phyloP scores from a whole-genome alignment of 2,888 invertebrate species.

The Xestia rhomboidea region DNA sequence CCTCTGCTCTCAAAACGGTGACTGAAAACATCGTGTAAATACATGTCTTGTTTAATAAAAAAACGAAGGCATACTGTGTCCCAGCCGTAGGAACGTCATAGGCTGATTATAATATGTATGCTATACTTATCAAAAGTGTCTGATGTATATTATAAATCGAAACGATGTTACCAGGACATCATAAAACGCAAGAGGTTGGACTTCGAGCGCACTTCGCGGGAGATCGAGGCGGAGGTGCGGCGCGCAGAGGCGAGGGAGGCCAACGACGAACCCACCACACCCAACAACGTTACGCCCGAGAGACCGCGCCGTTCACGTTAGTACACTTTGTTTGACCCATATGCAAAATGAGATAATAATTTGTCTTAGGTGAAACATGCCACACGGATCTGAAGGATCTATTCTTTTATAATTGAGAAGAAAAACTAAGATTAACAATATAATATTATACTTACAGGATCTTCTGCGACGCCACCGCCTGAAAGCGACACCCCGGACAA shows the following conservation, averaged over 20 bases:
- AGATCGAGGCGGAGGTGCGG: constrained; percentile 93
- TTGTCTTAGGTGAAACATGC: neutral
- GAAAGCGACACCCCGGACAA: constrained; percentile 85
- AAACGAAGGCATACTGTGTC: neutral
- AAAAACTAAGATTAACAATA: neutral
- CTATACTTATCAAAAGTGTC: no score
- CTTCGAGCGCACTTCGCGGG: constrained; percentile 94
- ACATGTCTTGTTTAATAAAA: no score
- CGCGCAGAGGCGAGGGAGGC: constrained; percentile 91
- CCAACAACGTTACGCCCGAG: constrained; percentile 66
- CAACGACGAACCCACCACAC: constrained; percentile 73
- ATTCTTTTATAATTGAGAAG: neutral
- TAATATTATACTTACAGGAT: constrained; percentile 72
- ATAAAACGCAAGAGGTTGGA: constrained; percentile 92
- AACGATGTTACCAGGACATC: constrained; percentile 88
- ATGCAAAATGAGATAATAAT: neutral
- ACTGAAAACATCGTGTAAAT: neutral
- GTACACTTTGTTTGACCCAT: constrained; percentile 26
- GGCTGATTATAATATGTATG: no score
- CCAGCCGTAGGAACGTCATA: neutral
- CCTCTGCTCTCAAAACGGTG: neutral
- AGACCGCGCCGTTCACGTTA: constrained; percentile 63
- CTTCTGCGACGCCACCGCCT: constrained; percentile 82
- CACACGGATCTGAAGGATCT: neutral
- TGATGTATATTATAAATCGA: neutral